Evolutionary conservation across 2,888 invertebrate genomes (phyloP).

Genomic region (Polydrusus pterygomalis): DNA sequence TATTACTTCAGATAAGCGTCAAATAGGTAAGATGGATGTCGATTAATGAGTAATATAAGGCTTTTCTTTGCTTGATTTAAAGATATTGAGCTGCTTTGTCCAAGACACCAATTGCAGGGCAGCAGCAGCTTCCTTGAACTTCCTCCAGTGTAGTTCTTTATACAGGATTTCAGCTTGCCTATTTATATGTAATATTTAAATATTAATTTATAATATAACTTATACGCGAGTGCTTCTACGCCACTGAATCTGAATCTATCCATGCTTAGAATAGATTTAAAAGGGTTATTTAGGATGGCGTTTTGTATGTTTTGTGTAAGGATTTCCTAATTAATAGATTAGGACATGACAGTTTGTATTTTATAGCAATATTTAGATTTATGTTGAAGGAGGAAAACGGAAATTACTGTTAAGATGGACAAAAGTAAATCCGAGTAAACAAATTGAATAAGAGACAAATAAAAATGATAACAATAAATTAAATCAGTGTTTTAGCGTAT

Average conservation of each 20-base stretch:
- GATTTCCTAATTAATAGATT: constrained; percentile 13
- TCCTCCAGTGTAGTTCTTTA: too few relatives aligned
- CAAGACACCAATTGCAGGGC: too few relatives aligned
- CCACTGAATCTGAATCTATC: neutral
- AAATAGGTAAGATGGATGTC: too few relatives aligned
- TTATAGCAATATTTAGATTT: neutral
- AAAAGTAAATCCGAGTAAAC: neutral
- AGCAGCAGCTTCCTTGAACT: too few relatives aligned
- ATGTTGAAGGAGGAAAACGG: neutral
- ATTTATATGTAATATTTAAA: too few relatives aligned
- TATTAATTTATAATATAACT: neutral
- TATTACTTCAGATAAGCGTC: too few relatives aligned
- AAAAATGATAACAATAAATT: too few relatives aligned
- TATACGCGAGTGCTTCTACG: neutral
- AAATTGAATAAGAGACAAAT: neutral
- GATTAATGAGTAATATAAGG: too few relatives aligned
- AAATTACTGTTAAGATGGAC: neutral
- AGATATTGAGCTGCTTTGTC: too few relatives aligned
- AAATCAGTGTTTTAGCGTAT: too few relatives aligned
- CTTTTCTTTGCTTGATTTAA: too few relatives aligned
- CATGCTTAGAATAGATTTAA: constrained; percentile 13
- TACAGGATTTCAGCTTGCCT: too few relatives aligned
- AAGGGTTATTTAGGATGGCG: constrained; percentile 7
- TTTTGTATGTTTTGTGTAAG: neutral
- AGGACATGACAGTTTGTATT: constrained; percentile 11